phyloP scores from a whole-genome alignment of 2,888 invertebrate species.

The Maniola hyperantus region DNA sequence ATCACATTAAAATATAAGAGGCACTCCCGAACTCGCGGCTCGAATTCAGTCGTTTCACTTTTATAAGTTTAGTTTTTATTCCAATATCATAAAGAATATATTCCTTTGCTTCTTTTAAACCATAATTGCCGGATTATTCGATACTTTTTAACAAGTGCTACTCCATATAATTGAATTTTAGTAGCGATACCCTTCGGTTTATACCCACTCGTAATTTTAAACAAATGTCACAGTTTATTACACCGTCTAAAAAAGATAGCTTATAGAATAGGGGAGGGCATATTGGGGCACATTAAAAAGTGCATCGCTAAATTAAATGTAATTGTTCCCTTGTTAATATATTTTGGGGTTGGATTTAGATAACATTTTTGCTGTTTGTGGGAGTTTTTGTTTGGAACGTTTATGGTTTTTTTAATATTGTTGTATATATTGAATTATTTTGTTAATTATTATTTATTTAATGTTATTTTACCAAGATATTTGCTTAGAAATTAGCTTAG shows the following conservation, averaged over 20 bases:
- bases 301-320: slow-evolving; percentile 80
- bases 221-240: slow-evolving; percentile 78
- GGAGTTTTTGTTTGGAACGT: slow-evolving; percentile 10
- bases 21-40: slow-evolving; percentile 28
- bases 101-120: slow-evolving; percentile 23
- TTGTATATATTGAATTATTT: not conserved
- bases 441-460: not conserved
- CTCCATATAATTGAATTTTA: slow-evolving; percentile 75
- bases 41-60: slow-evolving; percentile 34
- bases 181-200: slow-evolving; percentile 73
- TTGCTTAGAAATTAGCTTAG: too few species aligned
- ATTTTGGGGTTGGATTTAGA: slow-evolving; percentile 54
- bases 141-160: slow-evolving; percentile 62
- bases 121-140: slow-evolving; percentile 42
- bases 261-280: slow-evolving; percentile 58
- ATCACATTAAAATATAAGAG: slow-evolving; percentile 46
- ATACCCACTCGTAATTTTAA: slow-evolving; percentile 61
- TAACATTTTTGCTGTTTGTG: slow-evolving; percentile 18
- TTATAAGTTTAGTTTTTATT: slow-evolving; percentile 32
- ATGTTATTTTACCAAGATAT: not conserved
- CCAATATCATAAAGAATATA: slow-evolving; percentile 27
- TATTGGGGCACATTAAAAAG: slow-evolving; percentile 78
- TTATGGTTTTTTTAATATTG: not conserved
- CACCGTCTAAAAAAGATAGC: slow-evolving; percentile 54
- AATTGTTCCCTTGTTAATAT: slow-evolving; percentile 80